phyloP scores from a whole-genome alignment of 1,140 invertebrate species.

The Bemisia tabaci region DNA sequence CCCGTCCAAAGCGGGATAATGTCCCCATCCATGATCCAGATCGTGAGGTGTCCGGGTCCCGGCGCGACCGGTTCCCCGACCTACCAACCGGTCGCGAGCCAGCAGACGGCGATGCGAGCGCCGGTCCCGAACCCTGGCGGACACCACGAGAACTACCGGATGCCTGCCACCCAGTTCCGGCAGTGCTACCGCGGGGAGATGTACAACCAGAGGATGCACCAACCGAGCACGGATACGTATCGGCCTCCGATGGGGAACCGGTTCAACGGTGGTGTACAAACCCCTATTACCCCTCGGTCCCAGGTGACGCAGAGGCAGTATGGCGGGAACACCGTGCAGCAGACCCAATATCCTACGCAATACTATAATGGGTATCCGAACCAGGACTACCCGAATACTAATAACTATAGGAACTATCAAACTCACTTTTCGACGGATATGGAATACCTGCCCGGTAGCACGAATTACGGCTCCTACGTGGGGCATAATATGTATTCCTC shows the following conservation, averaged over 20 bases:
- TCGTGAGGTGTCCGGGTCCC: not conserved
- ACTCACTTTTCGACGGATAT: conserved; percentile 21
- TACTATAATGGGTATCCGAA: conserved; percentile 12
- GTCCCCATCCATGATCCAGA: not conserved
- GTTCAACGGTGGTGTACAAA: not conserved
- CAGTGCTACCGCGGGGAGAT: not conserved
- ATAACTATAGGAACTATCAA: conserved; percentile 22
- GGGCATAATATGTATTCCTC: conserved; percentile 11
- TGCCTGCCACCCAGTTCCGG: not conserved
- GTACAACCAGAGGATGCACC: not conserved
- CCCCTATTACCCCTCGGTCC: not conserved
- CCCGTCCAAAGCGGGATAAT: not conserved
- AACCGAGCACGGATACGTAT: not conserved
- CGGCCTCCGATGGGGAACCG: not conserved
- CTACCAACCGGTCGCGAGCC: not conserved
- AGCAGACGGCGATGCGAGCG: not conserved
- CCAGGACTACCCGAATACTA: conserved; percentile 23
- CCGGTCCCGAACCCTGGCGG: not conserved
- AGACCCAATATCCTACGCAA: not conserved
- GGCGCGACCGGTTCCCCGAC: not conserved
- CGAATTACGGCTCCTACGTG: conserved; percentile 13
- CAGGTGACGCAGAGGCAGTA: not conserved
- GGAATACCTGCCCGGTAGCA: conserved; percentile 23
- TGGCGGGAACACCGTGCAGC: not conserved
- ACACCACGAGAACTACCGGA: not conserved